phyloP scores from a whole-genome alignment of 2,113 vertebrate species.

The Lanius collurio region DNA sequence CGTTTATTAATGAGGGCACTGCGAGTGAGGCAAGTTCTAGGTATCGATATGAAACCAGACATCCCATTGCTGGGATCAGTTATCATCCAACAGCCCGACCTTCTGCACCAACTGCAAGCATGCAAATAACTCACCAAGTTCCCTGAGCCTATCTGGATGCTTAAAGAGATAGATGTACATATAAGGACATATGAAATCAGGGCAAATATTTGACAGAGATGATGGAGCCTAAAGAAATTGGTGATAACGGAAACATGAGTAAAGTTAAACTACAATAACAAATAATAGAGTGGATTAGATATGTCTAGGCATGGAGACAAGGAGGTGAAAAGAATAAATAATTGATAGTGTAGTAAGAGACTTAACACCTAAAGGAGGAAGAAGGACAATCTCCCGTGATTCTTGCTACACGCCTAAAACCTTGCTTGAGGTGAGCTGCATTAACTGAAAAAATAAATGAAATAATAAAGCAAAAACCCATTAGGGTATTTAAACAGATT shows the following conservation, averaged over 20 bases:
- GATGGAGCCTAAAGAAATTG: not conserved
- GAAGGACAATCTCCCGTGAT: not conserved
- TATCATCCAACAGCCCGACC: rapidly evolving
- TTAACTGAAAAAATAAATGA: conserved; percentile 56
- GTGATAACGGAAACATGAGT: not conserved
- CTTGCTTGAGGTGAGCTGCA: conserved; percentile 39
- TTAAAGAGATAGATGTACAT: not conserved
- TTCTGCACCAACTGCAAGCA: not conserved
- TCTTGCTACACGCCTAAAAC: not conserved
- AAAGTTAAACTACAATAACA: not conserved
- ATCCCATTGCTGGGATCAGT: not conserved
- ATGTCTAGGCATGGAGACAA: not conserved
- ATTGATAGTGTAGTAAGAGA: not conserved
- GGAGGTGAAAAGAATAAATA: not conserved
- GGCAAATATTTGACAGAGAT: not conserved
- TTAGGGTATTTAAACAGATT: conserved; percentile 57
- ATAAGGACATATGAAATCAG: not conserved
- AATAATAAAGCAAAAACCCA: conserved; percentile 66
- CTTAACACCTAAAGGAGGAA: not conserved
- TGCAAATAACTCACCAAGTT: not conserved
- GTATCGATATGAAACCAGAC: not conserved
- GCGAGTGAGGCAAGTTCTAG: not conserved
- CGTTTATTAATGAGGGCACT: not conserved
- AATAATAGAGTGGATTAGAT: not conserved
- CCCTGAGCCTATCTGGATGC: not conserved